Evolutionary conservation across 2,113 vertebrate genomes (phyloP).

Genomic region (Tor tambroides): DNA sequence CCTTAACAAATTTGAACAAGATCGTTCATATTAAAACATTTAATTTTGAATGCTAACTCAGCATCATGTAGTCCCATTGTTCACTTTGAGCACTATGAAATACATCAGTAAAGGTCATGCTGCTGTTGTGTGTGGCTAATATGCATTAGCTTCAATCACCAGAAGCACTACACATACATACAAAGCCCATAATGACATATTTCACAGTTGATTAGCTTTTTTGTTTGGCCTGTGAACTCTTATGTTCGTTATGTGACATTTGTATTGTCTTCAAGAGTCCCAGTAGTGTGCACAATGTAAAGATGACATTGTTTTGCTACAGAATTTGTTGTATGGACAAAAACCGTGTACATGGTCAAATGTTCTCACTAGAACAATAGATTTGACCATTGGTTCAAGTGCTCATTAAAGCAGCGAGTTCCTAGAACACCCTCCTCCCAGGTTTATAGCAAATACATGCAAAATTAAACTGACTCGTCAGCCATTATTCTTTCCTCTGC

Average conservation of each 20-base stretch:
- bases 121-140: slow-evolving; percentile 59
- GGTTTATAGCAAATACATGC: slow-evolving; percentile 26
- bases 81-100: slow-evolving; percentile 10
- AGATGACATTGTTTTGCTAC: slow-evolving; percentile 1
- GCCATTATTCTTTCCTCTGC: slow-evolving; percentile 37
- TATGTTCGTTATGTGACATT: slow-evolving; percentile 64
- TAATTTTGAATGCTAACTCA: not conserved
- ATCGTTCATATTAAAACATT: not conserved
- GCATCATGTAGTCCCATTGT: not conserved
- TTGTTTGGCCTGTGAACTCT: slow-evolving; percentile 63
- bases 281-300: not conserved
- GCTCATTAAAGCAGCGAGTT: not conserved
- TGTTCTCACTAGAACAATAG: slow-evolving; percentile 8
- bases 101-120: slow-evolving; percentile 65
- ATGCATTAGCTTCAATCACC: slow-evolving; percentile 58
- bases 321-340: not conserved
- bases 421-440: not conserved
- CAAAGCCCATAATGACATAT: slow-evolving; percentile 73
- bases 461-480: slow-evolving; percentile 26
- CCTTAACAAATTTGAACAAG: not conserved
- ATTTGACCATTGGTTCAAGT: not conserved
- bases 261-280: slow-evolving; percentile 52
- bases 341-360: not conserved
- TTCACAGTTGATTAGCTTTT: slow-evolving; percentile 72
- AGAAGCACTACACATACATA: slow-evolving; percentile 56